These are phyloP conservation scores for Teinopalpus imperialis DNA, from an alignment of 2,888 invertebrate species.

Conservation along the genomic window DNA sequence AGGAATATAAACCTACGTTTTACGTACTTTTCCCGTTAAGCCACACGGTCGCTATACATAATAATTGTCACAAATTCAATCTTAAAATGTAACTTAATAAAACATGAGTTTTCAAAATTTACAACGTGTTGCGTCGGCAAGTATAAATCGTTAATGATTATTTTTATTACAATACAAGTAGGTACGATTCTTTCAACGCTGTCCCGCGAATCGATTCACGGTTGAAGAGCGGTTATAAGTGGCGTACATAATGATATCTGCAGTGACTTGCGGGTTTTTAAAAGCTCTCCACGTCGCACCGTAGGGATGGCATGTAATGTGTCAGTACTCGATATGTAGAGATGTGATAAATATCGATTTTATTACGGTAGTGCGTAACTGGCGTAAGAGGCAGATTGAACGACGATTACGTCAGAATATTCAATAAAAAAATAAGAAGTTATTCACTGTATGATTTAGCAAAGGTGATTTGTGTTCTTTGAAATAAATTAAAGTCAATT, in stretches of 20 bases:
- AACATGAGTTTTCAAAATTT: background rate
- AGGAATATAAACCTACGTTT: no score
- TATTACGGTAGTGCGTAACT: constrained; percentile 10
- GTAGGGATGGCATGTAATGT: background rate
- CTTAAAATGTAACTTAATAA: no score
- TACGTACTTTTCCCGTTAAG: no score
- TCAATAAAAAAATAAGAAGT: no score
- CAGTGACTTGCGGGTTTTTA: constrained; percentile 41
- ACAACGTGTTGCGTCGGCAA: background rate
- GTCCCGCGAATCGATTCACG: constrained; percentile 51
- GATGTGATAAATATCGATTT: constrained; percentile 21
- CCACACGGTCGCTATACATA: no score
- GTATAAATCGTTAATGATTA: constrained; percentile 15
- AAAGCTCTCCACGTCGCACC: constrained; percentile 14
- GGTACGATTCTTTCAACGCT: constrained; percentile 46
- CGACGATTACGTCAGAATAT: no score
- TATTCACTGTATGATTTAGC: no score
- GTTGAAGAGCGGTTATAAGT: constrained; percentile 42
- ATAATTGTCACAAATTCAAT: no score
- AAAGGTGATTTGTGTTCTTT: no score
- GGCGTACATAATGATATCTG: constrained; percentile 34
- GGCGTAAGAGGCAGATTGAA: no score
- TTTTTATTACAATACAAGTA: constrained; percentile 30
- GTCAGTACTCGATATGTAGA: background rate
- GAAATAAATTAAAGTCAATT: no score